phyloP scores from a whole-genome alignment of 2,888 invertebrate genomes.

The Drosophila austrosaltans region DNA sequence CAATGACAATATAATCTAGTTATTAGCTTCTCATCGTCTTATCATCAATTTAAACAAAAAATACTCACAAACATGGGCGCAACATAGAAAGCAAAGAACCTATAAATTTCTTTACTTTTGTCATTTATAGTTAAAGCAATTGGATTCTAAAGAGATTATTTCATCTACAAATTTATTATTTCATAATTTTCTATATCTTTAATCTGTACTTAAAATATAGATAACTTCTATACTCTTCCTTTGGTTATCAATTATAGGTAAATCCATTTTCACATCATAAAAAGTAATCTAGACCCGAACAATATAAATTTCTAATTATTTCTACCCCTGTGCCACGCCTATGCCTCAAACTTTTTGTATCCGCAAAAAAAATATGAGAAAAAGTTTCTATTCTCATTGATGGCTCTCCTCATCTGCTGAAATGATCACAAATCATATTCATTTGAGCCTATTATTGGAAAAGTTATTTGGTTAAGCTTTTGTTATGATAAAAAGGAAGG shows the following conservation, averaged over 20 bases:
- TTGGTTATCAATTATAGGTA: no score
- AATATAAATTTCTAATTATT: no score
- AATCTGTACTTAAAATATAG: no score
- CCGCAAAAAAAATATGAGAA: slow-evolving; percentile 47
- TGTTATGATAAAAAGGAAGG: slow-evolving; percentile 66
- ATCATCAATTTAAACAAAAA: neutral
- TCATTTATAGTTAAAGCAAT: neutral
- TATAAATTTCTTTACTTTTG: neutral
- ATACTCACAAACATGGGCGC: neutral
- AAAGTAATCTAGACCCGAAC: no score
- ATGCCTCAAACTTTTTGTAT: slow-evolving; percentile 32
- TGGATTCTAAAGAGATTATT: no score
- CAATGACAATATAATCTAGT: slow-evolving; percentile 8
- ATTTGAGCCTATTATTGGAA: slow-evolving; percentile 78
- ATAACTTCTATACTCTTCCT: no score
- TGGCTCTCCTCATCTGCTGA: slow-evolving; percentile 1
- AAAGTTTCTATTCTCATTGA: slow-evolving; percentile 34
- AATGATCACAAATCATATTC: slow-evolving; percentile 59
- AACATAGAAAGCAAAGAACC: neutral
- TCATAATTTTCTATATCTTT: no score
- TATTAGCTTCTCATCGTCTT: neutral
- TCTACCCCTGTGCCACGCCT: slow-evolving; percentile 6
- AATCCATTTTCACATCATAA: no score
- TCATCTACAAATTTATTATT: no score
- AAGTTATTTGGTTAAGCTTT: slow-evolving; percentile 76